Evolutionary conservation across 2,113 vertebrate genomes (phyloP).

Genomic region (Lucifuga dentata): DNA sequence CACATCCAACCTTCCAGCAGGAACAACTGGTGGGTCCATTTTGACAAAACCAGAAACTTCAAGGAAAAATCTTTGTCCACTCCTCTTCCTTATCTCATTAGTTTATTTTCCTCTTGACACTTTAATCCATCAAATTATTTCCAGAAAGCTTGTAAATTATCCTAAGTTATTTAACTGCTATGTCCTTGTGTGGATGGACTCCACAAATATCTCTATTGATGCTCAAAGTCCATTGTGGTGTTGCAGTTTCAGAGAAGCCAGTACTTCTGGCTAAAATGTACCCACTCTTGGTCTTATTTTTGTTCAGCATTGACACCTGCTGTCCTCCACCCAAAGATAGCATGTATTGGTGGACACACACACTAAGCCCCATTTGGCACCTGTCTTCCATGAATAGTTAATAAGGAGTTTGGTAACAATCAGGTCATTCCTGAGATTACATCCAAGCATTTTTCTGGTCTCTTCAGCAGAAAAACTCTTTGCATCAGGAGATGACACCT

Average conservation of each 20-base stretch:
- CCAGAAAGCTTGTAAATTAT: background rate
- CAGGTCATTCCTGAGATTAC: constrained; percentile 69
- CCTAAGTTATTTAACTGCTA: background rate
- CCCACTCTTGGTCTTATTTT: background rate
- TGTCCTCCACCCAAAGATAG: constrained; percentile 11
- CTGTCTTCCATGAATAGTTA: constrained; percentile 78
- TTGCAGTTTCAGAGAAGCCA: background rate
- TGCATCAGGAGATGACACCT: constrained; percentile 22
- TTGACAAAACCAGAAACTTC: constrained; percentile 1
- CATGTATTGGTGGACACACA: constrained; percentile 46
- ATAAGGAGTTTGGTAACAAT: constrained; percentile 82
- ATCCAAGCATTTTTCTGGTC: constrained; percentile 23
- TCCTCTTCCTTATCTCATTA: background rate
- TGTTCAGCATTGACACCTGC: constrained; percentile 34
- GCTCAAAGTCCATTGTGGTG: background rate
- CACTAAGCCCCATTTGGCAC: constrained; percentile 73
- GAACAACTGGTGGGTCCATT: constrained; percentile 65
- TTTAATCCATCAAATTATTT: background rate
- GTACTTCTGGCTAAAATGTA: background rate
- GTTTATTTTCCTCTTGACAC: background rate
- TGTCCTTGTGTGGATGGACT: background rate
- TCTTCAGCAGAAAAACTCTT: constrained; percentile 19
- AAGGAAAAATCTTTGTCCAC: background rate
- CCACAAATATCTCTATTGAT: background rate
- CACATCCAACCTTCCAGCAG: constrained; percentile 58